phyloP scores from a whole-genome alignment of 2,797 vertebrate genomes.

The Sphenopsis melanotis region DNA sequence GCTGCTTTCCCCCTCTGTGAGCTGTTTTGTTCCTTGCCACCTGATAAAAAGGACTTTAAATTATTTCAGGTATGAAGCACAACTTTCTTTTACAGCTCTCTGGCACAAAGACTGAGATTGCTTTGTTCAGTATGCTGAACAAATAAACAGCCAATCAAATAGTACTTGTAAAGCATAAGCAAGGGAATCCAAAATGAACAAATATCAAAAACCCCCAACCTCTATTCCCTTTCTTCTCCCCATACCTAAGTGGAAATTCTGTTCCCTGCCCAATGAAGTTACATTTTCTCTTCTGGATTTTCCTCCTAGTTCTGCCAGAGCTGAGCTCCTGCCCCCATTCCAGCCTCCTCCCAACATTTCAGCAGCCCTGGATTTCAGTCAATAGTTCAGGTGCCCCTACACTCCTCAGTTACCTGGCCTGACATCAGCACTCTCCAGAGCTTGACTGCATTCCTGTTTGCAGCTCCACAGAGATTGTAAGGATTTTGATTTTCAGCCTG shows the following conservation, averaged over 20 bases:
- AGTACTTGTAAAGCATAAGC: neutral
- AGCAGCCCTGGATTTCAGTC: neutral
- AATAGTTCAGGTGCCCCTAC: neutral
- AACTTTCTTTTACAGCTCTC: neutral
- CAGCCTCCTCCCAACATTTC: neutral
- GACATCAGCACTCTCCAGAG: neutral
- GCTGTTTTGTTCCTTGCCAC: neutral
- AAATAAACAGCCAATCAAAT: neutral
- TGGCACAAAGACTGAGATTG: neutral
- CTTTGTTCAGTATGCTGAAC: neutral
- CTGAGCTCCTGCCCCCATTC: neutral
- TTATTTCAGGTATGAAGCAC: neutral
- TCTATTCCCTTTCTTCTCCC: neutral
- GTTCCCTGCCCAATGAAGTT: neutral
- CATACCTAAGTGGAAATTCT: neutral
- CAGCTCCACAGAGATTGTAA: neutral
- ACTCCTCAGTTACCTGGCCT: neutral
- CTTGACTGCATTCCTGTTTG: neutral
- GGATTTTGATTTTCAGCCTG: neutral
- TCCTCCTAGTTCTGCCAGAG: neutral
- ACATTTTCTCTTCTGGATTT: neutral
- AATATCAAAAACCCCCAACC: fast-evolving
- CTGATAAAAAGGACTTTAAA: neutral
- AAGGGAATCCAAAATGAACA: neutral
- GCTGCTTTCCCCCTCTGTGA: neutral